Base-by-base conservation (phyloP, 2,113 vertebrate genomes). In the Clinocottus analis region DNA sequence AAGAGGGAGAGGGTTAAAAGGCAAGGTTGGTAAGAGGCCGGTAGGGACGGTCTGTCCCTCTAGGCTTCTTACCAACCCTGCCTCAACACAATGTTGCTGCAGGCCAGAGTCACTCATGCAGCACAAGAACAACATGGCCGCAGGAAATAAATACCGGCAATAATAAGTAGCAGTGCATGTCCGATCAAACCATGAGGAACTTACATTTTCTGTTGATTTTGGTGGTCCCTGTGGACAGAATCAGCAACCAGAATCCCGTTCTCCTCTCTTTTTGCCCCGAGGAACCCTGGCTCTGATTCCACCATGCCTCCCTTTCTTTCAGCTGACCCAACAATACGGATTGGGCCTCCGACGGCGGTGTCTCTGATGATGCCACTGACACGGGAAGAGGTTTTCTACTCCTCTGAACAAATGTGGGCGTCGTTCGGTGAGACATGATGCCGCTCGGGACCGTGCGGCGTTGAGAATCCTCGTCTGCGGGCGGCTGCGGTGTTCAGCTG, bases 371-470 rank as follows among this genome's bases (percentile, higher is more conserved):
- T 63, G n/a, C n/a, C 35, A 63, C 35, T 63, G 37, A 63, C 23
- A 63, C 27, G 61, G n/a, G 61, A 23, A 39, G 61, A 63, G 61
- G n/a, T 25, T 64, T 41, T 41, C n/a, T 64, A 27, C 62, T 41
- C 7, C 23, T 64, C 61, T 63, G 62, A 64, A 45, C 62, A 45
- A 10, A 64, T 65, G 14, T 65, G 23, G 41, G 63, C 29, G 25
- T 45, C 45, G 39, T 19, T 65, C 11, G 62, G 25, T 45, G 41
- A 47, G 63, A 47, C 16, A 41, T 27, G 4, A 27, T 7, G 4
- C 61, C 23, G 25, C 61, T 27, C 17, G 23, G 37, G 13, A 25
- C n/a, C 43, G 7, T 27, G 37, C 37, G 43, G 39, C 37, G 16
- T 17, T 23, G 3, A 43, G 41, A 45, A 45, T 45, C 23, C 9